Evolutionary conservation across 2,113 vertebrate genomes (phyloP).

Genomic region (Erythrocercus mccallii): DNA sequence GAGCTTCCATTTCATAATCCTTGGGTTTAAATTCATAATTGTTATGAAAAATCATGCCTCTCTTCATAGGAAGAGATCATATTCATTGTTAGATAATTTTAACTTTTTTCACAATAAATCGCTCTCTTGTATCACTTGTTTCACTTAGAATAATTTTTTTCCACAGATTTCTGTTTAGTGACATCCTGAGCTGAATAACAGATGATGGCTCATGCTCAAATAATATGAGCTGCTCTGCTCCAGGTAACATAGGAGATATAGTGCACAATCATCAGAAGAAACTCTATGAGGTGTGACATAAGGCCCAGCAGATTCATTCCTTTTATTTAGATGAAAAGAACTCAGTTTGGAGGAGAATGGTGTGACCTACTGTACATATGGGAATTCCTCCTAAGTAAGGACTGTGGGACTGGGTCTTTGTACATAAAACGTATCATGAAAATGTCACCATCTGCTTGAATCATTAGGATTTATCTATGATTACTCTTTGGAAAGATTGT

Average conservation of each 20-base stretch:
- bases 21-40: neutral
- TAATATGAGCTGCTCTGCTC: neutral
- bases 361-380: neutral
- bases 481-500: neutral
- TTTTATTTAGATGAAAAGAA: neutral
- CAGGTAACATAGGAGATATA: neutral
- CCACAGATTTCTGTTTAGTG: neutral
- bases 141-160: neutral
- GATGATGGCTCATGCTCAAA: neutral
- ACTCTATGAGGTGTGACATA: neutral
- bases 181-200: neutral
- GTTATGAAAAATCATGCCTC: neutral
- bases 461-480: neutral
- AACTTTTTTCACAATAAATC: neutral
- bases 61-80: neutral
- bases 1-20: neutral
- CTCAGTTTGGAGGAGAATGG: neutral
- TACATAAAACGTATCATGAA: neutral
- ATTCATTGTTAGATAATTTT: neutral
- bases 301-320: neutral
- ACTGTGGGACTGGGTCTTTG: neutral
- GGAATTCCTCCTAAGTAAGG: neutral
- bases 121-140: neutral
- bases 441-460: conserved; percentile 50
- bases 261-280: neutral